Evolutionary conservation across 2,797 vertebrate genomes (phyloP).

Genomic region (Sebastes cheni): DNA sequence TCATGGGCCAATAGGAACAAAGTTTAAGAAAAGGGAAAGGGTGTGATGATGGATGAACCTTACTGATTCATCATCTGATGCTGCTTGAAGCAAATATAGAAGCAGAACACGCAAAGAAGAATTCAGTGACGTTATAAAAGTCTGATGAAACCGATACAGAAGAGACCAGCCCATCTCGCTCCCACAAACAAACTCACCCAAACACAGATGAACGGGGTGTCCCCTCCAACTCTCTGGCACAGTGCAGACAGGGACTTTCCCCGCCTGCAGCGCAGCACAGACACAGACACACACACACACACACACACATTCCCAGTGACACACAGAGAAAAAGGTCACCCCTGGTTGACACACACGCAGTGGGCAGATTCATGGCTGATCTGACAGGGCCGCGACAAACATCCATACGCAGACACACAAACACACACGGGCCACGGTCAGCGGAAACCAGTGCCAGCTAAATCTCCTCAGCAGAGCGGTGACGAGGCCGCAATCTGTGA

Average conservation of each 20-base stretch:
- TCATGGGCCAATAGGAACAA: neutral
- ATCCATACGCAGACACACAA: neutral
- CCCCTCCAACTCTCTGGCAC: constrained; percentile 45
- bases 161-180: neutral
- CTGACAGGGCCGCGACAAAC: constrained; percentile 59
- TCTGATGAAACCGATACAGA: constrained; percentile 1
- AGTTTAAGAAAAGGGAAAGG: neutral
- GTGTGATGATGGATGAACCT: neutral
- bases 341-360: constrained; percentile 56
- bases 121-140: neutral
- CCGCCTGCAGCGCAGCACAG: constrained; percentile 53
- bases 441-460: constrained; percentile 61
- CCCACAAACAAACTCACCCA: constrained; percentile 43
- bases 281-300: neutral
- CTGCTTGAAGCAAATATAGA: neutral
- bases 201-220: constrained; percentile 56
- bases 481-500: constrained; percentile 75
- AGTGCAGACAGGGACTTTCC: constrained; percentile 68
- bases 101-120: neutral
- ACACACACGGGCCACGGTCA: constrained; percentile 27
- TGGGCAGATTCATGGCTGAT: constrained; percentile 59
- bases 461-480: constrained; percentile 62
- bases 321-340: constrained; percentile 54
- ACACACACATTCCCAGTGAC: constrained; percentile 13
- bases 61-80: neutral